Evolutionary conservation across 2,113 vertebrate genomes (phyloP).

Genomic region (Dissostichus mawsoni): DNA sequence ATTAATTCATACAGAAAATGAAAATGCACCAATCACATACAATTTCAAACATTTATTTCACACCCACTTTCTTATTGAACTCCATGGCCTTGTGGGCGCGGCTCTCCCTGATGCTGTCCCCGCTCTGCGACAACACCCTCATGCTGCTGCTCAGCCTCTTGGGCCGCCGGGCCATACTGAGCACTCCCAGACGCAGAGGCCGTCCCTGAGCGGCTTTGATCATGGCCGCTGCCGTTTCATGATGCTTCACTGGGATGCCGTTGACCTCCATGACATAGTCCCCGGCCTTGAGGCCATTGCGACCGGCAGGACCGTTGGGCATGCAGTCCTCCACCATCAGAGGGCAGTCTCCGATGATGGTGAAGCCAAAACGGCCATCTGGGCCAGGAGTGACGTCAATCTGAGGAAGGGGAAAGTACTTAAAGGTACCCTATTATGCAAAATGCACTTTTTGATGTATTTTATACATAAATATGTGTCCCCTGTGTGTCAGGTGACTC

Average conservation of each 20-base stretch:
- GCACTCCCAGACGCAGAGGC: conserved; percentile 86
- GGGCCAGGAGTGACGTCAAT: conserved; percentile 81
- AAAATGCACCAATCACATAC: neutral
- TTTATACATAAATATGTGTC: too few species aligned
- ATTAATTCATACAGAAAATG: neutral
- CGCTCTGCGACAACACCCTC: conserved; percentile 84
- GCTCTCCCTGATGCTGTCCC: conserved; percentile 81
- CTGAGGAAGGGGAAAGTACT: conserved; percentile 52
- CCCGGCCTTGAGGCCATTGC: conserved; percentile 83
- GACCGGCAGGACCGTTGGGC: conserved; percentile 82
- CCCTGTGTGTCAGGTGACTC: too few species aligned
- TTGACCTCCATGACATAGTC: conserved; percentile 91
- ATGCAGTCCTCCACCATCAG: conserved; percentile 86
- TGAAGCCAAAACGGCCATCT: conserved; percentile 84
- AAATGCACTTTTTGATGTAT: too few species aligned
- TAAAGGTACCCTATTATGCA: too few species aligned
- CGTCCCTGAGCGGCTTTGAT: conserved; percentile 84
- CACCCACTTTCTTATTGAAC: conserved; percentile 91
- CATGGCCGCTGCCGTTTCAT: conserved; percentile 80
- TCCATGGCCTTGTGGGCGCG: conserved; percentile 93
- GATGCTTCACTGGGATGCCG: conserved; percentile 81
- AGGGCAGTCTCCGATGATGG: conserved; percentile 84
- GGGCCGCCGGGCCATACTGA: conserved; percentile 83
- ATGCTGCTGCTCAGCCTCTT: conserved; percentile 84
- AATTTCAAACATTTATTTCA: neutral